phyloP scores from a whole-genome alignment of 37 sponge, comb jelly and placozoan genomes.

The Trichoplax adhaerens region DNA sequence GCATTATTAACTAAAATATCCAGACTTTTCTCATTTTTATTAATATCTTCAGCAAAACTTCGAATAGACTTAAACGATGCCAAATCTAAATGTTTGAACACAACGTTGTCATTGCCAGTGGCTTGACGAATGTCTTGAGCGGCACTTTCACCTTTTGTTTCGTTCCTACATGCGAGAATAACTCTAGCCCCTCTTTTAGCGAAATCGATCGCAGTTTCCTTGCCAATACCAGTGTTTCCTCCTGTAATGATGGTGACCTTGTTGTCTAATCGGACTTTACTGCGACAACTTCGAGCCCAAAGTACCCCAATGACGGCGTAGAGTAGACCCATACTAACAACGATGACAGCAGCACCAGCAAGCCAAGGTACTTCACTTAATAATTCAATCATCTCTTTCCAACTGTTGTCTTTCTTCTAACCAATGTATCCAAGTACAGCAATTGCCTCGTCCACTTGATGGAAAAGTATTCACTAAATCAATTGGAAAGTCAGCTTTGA shows the following conservation, averaged over 20 bases:
- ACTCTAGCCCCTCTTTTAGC: constrained; percentile 60
- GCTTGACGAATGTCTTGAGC: constrained; percentile 12
- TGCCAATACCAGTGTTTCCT: constrained; percentile 68
- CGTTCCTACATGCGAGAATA: constrained; percentile 67
- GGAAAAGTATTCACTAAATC: too few species aligned
- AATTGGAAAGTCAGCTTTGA: too few species aligned
- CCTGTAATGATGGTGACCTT: constrained; percentile 74
- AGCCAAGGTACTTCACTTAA: too few species aligned
- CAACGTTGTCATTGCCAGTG: constrained; percentile 14
- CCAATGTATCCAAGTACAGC: too few species aligned
- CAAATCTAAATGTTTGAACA: constrained; percentile 18
- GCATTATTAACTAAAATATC: constrained; percentile 52
- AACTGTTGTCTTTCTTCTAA: too few species aligned
- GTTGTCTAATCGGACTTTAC: constrained; percentile 22
- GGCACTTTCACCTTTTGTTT: constrained; percentile 39
- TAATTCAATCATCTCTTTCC: too few species aligned
- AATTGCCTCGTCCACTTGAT: too few species aligned
- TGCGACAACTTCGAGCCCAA: neutral
- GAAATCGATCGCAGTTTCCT: constrained; percentile 65
- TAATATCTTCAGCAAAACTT: constrained; percentile 14
- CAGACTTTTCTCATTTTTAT: constrained; percentile 8
- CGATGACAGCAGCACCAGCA: too few species aligned
- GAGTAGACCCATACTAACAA: too few species aligned
- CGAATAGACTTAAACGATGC: constrained; percentile 11
- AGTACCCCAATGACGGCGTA: too few species aligned